Evolutionary conservation across 2,888 invertebrate genomes (phyloP).

Genomic region (Mythimna ferrago): DNA sequence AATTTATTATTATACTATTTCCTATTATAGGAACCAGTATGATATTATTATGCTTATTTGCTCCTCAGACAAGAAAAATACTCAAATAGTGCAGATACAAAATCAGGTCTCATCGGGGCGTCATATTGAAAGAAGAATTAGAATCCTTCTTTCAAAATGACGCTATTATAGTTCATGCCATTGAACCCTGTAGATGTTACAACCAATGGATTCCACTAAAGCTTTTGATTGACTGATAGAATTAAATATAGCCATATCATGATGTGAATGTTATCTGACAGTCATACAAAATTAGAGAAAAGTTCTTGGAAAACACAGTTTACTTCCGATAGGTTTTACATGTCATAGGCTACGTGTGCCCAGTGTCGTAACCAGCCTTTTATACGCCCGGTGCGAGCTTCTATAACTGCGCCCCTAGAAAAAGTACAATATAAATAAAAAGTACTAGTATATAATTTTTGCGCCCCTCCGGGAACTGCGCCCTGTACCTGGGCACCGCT

Average conservation of each 20-base stretch:
- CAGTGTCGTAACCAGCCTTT: too few relatives aligned
- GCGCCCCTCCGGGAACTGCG: too few relatives aligned
- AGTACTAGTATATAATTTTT: too few relatives aligned
- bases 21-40: neutral
- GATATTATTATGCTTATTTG: neutral
- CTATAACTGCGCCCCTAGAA: too few relatives aligned
- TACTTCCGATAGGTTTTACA: conserved; percentile 4
- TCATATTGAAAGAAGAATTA: too few relatives aligned
- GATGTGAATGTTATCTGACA: conserved; percentile 13
- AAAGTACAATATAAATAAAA: too few relatives aligned
- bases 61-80: neutral
- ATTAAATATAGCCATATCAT: neutral
- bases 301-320: conserved; percentile 4
- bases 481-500: too few relatives aligned
- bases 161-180: neutral
- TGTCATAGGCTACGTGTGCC: neutral
- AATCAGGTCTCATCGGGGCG: neutral
- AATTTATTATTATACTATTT: neutral
- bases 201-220: neutral
- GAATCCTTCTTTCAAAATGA: too few relatives aligned
- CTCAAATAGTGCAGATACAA: neutral
- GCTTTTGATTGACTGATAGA: neutral
- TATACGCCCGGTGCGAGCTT: too few relatives aligned
- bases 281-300: conserved; percentile 34
- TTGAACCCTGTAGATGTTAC: neutral